phyloP scores from a whole-genome alignment of 1,140 invertebrate genomes.

The Cotesia glomerata region DNA sequence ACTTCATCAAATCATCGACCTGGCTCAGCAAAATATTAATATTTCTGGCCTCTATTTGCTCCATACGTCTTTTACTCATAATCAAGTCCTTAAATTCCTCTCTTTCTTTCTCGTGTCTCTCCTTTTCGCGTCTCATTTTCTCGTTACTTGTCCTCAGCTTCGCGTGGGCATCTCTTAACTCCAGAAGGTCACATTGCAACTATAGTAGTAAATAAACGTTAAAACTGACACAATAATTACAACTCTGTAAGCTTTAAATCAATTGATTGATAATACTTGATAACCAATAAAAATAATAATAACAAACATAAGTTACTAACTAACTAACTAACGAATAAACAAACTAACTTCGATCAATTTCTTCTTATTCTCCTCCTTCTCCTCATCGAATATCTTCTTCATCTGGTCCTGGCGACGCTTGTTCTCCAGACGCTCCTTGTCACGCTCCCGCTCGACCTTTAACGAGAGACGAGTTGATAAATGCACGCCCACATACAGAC shows the following conservation, averaged over 20 bases:
- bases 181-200: constrained; percentile 85
- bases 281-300: too few relatives aligned
- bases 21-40: constrained; percentile 76
- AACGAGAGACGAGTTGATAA: constrained; percentile 42
- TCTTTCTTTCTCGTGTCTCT: constrained; percentile 82
- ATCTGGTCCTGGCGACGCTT: constrained; percentile 85
- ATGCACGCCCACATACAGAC: constrained; percentile 23
- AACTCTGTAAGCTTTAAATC: background rate
- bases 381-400: constrained; percentile 83
- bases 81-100: constrained; percentile 69
- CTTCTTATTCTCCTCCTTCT: constrained; percentile 85
- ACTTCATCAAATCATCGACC: constrained; percentile 76
- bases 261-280: background rate
- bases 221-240: background rate
- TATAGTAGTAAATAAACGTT: constrained; percentile 54
- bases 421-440: constrained; percentile 85
- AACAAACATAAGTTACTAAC: background rate
- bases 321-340: background rate
- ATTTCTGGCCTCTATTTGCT: constrained; percentile 71
- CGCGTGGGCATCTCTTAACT: constrained; percentile 88
- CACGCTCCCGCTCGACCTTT: constrained; percentile 83
- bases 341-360: constrained; percentile 73
- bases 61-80: constrained; percentile 62
- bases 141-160: constrained; percentile 92
- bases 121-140: constrained; percentile 85